phyloP scores from a whole-genome alignment of 2,113 vertebrate species.

The Monopterus albus region DNA sequence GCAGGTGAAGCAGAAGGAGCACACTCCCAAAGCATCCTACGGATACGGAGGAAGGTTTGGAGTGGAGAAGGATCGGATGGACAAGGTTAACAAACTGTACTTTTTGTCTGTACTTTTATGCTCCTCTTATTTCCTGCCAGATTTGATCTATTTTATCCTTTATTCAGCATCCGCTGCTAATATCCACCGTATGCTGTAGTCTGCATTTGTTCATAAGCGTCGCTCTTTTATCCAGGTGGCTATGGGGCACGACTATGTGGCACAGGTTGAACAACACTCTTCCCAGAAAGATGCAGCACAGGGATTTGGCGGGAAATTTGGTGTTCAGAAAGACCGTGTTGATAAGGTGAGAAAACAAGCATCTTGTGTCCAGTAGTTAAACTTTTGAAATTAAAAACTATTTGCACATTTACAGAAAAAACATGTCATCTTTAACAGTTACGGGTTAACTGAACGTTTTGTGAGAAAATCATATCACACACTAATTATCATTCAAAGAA shows the following conservation, averaged over 20 bases:
- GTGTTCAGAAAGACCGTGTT: conserved; percentile 90
- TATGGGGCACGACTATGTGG: conserved; percentile 88
- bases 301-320: conserved; percentile 95
- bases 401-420: too few species aligned
- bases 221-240: conserved; percentile 83
- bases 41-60: conserved; percentile 97
- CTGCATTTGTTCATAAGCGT: neutral
- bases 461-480: too few species aligned
- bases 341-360: conserved; percentile 86
- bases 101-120: neutral
- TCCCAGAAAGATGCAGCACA: conserved; percentile 92
- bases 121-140: neutral
- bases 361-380: too few species aligned
- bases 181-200: too few species aligned
- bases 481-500: too few species aligned
- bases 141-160: neutral
- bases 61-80: conserved; percentile 94
- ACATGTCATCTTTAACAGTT: too few species aligned
- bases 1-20: conserved; percentile 89
- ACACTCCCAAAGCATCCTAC: conserved; percentile 91
- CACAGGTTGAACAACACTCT: conserved; percentile 89
- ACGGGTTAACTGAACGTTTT: too few species aligned
- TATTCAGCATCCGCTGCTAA: neutral
- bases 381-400: too few species aligned
- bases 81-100: conserved; percentile 82